Evolutionary conservation across 2,113 vertebrate species (phyloP).

Genomic region (Nothoprocta pentlandii): DNA sequence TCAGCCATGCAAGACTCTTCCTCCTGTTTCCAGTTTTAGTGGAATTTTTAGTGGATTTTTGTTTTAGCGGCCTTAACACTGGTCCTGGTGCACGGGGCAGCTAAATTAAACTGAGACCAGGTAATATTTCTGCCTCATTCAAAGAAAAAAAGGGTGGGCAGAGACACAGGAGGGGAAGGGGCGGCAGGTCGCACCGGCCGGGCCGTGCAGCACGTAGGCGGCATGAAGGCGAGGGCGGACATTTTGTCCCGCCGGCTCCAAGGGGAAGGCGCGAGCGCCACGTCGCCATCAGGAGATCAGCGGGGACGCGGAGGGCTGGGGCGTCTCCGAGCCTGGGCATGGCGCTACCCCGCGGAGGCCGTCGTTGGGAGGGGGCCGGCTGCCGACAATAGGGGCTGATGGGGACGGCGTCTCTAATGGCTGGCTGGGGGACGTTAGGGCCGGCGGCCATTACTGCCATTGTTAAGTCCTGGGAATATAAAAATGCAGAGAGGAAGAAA

Average conservation of each 20-base stretch:
- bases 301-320: constrained; percentile 19
- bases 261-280: constrained; percentile 25
- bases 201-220: constrained; percentile 32
- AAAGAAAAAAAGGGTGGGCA: constrained; percentile 14
- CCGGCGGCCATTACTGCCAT: constrained; percentile 72
- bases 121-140: constrained; percentile 63
- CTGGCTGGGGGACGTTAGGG: constrained; percentile 65
- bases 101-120: constrained; percentile 61
- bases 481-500: constrained; percentile 60
- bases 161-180: constrained; percentile 44
- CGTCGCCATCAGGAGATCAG: constrained; percentile 22
- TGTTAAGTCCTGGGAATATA: constrained; percentile 72
- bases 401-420: constrained; percentile 72
- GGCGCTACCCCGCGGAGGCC: constrained; percentile 37
- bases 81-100: background rate
- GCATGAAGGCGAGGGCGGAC: constrained; percentile 75
- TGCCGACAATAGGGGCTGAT: constrained; percentile 62
- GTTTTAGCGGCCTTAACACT: background rate
- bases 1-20: background rate
- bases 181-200: too few relatives aligned
- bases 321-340: constrained; percentile 10
- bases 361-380: constrained; percentile 52
- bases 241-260: constrained; percentile 70
- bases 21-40: background rate
- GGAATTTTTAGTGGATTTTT: too few relatives aligned